Conservation (phyloP, 2,113 vertebrate species). For the Cairina moschata region DNA sequence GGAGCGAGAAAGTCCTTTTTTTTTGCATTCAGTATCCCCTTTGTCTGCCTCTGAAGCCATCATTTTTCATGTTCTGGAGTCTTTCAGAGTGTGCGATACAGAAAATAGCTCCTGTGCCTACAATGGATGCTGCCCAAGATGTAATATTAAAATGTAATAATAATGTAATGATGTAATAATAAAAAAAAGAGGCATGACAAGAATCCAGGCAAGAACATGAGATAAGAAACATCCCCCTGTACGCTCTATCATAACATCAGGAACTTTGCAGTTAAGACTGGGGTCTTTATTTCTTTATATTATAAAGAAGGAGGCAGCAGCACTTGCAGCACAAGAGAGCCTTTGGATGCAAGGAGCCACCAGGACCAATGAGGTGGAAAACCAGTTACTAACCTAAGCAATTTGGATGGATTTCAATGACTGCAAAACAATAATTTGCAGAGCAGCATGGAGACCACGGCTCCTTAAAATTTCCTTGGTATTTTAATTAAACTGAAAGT, state of each 20-base stretch:
- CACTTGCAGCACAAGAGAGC: neutral
- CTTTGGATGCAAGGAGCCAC: neutral
- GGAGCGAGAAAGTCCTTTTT: neutral
- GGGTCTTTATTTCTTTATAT: too few species aligned
- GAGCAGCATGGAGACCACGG: neutral
- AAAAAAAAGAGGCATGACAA: neutral
- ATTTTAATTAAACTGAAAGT: neutral
- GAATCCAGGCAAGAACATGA: neutral
- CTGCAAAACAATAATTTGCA: neutral
- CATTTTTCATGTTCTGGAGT: neutral
- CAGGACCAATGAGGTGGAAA: neutral
- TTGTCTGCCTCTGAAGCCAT: neutral
- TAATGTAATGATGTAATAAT: too few species aligned
- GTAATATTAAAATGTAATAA: too few species aligned
- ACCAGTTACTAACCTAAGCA: neutral
- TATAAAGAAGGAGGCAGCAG: neutral
- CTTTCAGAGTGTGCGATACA: neutral
- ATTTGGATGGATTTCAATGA: neutral
- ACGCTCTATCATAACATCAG: neutral
- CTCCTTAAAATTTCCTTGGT: neutral
- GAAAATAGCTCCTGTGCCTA: neutral
- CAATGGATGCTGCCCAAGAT: rapidly evolving
- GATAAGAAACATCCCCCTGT: neutral
- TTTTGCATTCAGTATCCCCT: neutral
- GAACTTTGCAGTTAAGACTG: too few species aligned